These are phyloP conservation scores for Varroa destructor DNA, from an alignment of 1,140 invertebrate genomes.

Conservation along the genomic window DNA sequence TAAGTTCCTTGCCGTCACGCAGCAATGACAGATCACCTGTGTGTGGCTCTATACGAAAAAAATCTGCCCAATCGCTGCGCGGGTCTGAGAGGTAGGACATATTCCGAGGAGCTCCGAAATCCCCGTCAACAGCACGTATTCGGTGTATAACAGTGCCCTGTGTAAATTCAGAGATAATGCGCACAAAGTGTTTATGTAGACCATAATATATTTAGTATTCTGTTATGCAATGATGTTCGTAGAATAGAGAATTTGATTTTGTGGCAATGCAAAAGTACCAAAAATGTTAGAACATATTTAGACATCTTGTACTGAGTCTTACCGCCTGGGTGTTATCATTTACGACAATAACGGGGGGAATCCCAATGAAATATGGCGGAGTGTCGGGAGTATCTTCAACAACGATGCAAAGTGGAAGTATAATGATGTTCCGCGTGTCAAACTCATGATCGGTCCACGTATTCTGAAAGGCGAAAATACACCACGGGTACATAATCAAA, in stretches of 20 bases:
- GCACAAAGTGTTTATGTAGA: too few species aligned
- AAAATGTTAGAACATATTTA: too few species aligned
- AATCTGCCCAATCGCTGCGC: conserved; percentile 4
- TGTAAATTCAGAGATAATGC: neutral
- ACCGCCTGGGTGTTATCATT: conserved; percentile 46
- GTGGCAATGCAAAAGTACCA: too few species aligned
- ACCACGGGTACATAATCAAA: too few species aligned
- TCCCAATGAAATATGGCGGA: conserved; percentile 61
- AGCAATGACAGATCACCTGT: neutral
- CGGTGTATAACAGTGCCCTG: conserved; percentile 22
- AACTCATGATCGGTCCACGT: conserved; percentile 62
- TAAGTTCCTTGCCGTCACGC: conserved; percentile 8
- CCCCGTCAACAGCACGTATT: conserved; percentile 8
- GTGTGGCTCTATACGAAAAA: conserved; percentile 11
- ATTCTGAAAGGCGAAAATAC: conserved; percentile 49
- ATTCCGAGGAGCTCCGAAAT: conserved; percentile 22
- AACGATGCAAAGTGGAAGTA: conserved; percentile 59
- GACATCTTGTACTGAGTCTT: conserved; percentile 24
- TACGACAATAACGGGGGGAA: conserved; percentile 61
- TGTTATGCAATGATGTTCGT: too few species aligned
- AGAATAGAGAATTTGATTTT: too few species aligned
- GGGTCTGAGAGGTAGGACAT: conserved; percentile 6
- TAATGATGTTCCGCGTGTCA: conserved; percentile 69
- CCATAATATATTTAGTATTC: too few species aligned
- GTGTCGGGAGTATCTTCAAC: conserved; percentile 73